Evolutionary conservation across 2,113 vertebrate species (phyloP).

Genomic region (Pantherophis guttatus): DNA sequence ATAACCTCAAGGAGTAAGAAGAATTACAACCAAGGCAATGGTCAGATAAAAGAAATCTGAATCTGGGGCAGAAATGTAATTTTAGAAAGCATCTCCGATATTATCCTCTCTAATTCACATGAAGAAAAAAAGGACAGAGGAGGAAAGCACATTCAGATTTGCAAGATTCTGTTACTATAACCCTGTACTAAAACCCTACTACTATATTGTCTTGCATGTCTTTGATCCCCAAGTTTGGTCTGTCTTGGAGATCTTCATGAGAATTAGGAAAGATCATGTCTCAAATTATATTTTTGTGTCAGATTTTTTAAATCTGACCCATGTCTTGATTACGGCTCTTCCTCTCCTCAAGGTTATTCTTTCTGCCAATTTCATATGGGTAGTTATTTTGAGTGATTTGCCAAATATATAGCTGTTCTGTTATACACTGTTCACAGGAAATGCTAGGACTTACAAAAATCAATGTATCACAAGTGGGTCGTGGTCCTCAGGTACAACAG

Average conservation of each 20-base stretch:
- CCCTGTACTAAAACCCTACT: not conserved
- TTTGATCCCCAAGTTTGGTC: not conserved
- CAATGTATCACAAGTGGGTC: slow-evolving; percentile 78
- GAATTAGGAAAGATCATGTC: not conserved
- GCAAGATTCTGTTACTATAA: not conserved
- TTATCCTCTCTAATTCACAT: not conserved
- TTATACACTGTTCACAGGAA: slow-evolving; percentile 72
- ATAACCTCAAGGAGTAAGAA: not conserved
- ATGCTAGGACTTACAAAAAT: slow-evolving; percentile 93
- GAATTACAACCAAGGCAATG: not conserved
- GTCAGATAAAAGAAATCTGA: not conserved
- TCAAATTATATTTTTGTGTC: not conserved
- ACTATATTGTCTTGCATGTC: not conserved
- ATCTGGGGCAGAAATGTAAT: not conserved
- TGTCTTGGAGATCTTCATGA: not conserved
- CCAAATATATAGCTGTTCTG: not conserved
- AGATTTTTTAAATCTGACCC: not conserved
- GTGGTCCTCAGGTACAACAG: slow-evolving; percentile 82
- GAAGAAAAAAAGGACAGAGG: not conserved
- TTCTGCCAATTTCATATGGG: not conserved
- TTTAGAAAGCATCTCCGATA: not conserved
- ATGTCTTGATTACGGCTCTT: not conserved
- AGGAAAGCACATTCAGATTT: not conserved
- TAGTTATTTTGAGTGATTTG: not conserved
- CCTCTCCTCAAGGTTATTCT: not conserved